Percentiles rank a stretch among this genome's conserved stretches.
Evolutionary conservation across 1,140 invertebrate species (phyloP).

Genomic region (Spodoptera frugiperda): DNA sequence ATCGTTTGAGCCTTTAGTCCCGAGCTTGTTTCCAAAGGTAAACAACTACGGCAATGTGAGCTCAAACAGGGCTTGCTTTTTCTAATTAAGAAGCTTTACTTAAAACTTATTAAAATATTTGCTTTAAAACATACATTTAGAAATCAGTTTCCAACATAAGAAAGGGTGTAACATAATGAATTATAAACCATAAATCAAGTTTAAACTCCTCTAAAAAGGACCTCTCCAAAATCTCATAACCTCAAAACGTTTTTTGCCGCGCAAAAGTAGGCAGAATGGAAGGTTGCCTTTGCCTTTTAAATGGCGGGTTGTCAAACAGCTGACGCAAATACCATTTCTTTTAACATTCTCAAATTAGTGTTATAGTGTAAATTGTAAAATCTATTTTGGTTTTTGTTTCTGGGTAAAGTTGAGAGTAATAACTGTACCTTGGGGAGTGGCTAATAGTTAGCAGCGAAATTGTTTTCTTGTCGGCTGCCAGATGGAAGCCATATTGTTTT

Average conservation of each 20-base stretch:
- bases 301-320: neutral
- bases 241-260: neutral
- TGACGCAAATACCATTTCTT: slow-evolving; percentile 8
- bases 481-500: slow-evolving; percentile 61
- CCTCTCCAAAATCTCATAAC: neutral
- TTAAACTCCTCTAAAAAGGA: neutral
- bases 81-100: no score
- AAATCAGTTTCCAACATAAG: neutral
- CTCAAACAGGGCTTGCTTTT: neutral
- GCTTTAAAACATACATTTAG: neutral
- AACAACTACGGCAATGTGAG: slow-evolving; percentile 4
- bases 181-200: neutral
- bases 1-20: neutral
- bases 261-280: neutral
- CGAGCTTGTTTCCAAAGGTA: neutral
- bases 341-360: slow-evolving; percentile 32
- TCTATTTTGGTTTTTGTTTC: slow-evolving; percentile 37
- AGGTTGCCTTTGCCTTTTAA: neutral
- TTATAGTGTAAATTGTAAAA: neutral
- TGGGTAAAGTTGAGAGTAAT: slow-evolving; percentile 2
- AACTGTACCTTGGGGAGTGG: slow-evolving; percentile 30
- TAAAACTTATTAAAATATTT: no score
- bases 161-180: neutral
- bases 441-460: slow-evolving; percentile 50
- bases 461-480: slow-evolving; percentile 57